Percentiles rank a stretch among this genome's conserved stretches.
phyloP scores from a whole-genome alignment of 1,140 invertebrate genomes.

The Bombus confusus region DNA sequence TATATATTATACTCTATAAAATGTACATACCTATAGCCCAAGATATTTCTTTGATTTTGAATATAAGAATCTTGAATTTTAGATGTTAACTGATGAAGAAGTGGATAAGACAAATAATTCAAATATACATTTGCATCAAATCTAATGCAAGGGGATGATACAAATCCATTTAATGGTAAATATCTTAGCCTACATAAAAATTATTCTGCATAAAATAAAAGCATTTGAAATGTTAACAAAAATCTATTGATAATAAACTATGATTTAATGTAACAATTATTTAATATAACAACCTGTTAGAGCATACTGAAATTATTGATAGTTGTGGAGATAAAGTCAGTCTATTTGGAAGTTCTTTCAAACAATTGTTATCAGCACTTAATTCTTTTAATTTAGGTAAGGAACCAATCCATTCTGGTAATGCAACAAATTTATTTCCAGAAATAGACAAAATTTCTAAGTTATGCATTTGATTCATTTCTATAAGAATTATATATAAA shows the following conservation, averaged over 20 bases:
- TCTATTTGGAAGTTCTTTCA: constrained; percentile 75
- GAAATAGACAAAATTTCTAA: constrained; percentile 70
- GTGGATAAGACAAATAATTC: constrained; percentile 75
- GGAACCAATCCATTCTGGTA: constrained; percentile 76
- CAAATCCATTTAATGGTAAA: constrained; percentile 77
- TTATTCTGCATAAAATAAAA: constrained; percentile 44
- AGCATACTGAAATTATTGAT: constrained; percentile 72
- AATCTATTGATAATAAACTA: constrained; percentile 14
- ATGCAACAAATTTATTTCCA: constrained; percentile 68
- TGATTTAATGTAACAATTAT: constrained; percentile 12
- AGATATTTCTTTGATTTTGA: constrained; percentile 41
- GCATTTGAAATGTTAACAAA: constrained; percentile 10
- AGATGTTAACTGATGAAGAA: constrained; percentile 70
- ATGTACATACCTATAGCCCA: constrained; percentile 61
- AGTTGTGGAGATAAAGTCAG: constrained; percentile 71
- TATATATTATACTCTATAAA: not conserved
- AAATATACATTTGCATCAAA: constrained; percentile 72
- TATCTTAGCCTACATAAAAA: constrained; percentile 68
- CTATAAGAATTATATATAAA: constrained; percentile 51
- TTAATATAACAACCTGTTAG: constrained; percentile 67
- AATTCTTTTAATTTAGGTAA: constrained; percentile 71
- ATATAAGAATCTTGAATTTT: constrained; percentile 41
- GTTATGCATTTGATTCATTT: constrained; percentile 66
- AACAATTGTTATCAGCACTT: constrained; percentile 72
- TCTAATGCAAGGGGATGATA: constrained; percentile 70